phyloP scores from a whole-genome alignment of 2,797 vertebrate species.

The Amazona ochrocephala region DNA sequence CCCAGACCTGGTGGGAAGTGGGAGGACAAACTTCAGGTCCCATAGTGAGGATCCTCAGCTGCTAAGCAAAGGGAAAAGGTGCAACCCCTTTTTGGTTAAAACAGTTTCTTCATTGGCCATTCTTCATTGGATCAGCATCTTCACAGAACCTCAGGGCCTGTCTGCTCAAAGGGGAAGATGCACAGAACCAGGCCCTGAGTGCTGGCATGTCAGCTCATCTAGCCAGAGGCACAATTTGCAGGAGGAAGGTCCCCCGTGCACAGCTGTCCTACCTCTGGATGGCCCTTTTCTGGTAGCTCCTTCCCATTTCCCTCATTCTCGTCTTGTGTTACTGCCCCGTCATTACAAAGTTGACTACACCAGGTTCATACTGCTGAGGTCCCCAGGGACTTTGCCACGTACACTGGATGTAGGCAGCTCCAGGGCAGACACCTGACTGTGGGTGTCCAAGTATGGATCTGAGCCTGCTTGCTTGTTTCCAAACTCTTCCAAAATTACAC shows the following conservation, averaged over 20 bases:
- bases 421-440: background rate
- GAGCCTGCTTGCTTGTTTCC: background rate
- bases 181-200: background rate
- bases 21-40: background rate
- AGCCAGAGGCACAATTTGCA: background rate
- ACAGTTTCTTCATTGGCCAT: background rate
- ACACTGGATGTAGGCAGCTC: rapidly evolving
- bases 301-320: background rate
- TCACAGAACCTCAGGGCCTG: background rate
- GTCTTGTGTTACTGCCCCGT: background rate
- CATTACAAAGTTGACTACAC: background rate
- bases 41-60: background rate
- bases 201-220: background rate
- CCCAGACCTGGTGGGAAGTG: background rate
- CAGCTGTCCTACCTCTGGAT: background rate
- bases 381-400: background rate
- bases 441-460: background rate
- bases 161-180: background rate
- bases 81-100: background rate
- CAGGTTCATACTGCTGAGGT: background rate
- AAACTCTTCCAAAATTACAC: background rate
- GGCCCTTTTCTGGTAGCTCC: background rate
- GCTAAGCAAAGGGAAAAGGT: background rate
- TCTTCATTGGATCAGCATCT: background rate
- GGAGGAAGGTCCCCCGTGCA: background rate